Evolutionary conservation across 2,113 vertebrate species (phyloP), one percentile per base, ranked within the genome.

Genomic region (Tupaia tana): DNA sequence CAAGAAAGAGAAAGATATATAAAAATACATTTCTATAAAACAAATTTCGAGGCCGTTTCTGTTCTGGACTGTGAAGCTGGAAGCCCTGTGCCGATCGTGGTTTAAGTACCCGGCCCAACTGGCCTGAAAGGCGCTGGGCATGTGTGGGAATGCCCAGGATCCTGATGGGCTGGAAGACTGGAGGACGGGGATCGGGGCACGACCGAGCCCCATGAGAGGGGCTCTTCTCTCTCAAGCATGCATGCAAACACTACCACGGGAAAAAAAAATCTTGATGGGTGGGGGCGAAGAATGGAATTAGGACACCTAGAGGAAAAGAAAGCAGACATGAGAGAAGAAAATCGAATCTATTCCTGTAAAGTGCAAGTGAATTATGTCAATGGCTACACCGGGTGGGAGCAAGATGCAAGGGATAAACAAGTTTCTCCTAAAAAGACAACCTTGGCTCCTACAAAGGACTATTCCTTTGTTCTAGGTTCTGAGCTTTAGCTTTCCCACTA

Each of bases 1-100:
- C 25, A 69, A 67, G 69, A 95, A 52, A 43, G 19, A 86, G 31
- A 91, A 95, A 92, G 12, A 74, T 16, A 80, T 0, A 56, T 34
- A 95, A 43, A 86, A 67, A 91, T 59, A 73, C 4, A 87, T 77
- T 89, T 94, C 61, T 86, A 10, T 83, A 91, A 89, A 83, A 86
- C 52, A 91, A 84, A 89, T 83, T 59, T 90, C 3, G 43, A 43
- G 43, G 6, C 43, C 43, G 43, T 43, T 43, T 43, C 43, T 43
- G 43, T 43, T 43, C 43, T 43, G 43, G 43, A 43, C 43, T 43
- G 43, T 43, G 43, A 43, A 43, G 43, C 43, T 43, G 43, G 43
- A 43, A 43, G 43, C 43, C 43, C 43, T 43, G 43, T 43, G 43
- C 43, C 43, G 43, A 43, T 43, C 43, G 43, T 43, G 43, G 43